Evolutionary conservation across 2,888 invertebrate genomes (phyloP), one percentile per base, ranked within the genome.

Genomic region (Labia minor): DNA sequence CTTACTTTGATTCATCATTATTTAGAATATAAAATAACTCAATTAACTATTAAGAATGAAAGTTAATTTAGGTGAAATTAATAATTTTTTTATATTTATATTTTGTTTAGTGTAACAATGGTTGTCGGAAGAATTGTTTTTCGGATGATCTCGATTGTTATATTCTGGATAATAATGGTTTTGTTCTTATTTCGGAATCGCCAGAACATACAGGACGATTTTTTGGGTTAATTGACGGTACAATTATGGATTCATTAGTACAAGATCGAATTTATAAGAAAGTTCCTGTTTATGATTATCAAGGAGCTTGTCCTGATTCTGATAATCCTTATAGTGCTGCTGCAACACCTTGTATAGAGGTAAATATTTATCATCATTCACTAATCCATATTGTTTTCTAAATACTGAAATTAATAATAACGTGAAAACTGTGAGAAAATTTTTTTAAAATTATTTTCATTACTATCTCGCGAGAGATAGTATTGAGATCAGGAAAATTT

Each of bases 151-250:
- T 94, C 21, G 93, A 95, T 75, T 96, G 96, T 77, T 96, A 94
- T 76, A 88, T 96, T 37, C 80, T 96, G 67, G 96, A 96, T 76
- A 94, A 95, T 78, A 95, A 93, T 76, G 96, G 95, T 14, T 96
- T 94, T 77, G 89, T 96, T 65, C 88, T 96, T 66, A 86, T 94
- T 49, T 94, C 94, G 0, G 93, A 95, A 77, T 88, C 89, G 71
- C 82, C 84, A 33, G 86, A 90, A 61, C 91, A 95, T 73, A 92
- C 92, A 1, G 95, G 95, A 1, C 85, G 88, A 74, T 96, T 96
- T 79, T 95, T 95, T 74, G 96, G 95, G 0, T 92, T 94, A 78
- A 89, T 95, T 61, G 95, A 95, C 76, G 93, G 93, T 19, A 93
- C 93, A 14, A 92, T 95, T 69, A 93, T 95, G 92, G 92, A 94